phyloP scores from a whole-genome alignment of 2,888 invertebrate genomes.

The Folsomia candida region DNA sequence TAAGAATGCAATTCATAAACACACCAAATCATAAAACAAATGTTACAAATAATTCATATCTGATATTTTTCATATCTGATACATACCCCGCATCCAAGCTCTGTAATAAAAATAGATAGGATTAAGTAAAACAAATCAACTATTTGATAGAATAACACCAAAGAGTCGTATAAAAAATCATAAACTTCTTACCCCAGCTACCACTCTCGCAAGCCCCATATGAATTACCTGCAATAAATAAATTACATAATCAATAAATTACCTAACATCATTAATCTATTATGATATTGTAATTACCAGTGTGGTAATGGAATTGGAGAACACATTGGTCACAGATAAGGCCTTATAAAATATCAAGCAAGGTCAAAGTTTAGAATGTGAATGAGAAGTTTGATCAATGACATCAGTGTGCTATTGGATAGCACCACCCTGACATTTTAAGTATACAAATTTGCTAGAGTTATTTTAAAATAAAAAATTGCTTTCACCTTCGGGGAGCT shows the following conservation, averaged over 20 bases:
- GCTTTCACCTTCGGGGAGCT: conserved; percentile 33
- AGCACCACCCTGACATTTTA: too few relatives aligned
- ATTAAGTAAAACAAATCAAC: too few relatives aligned
- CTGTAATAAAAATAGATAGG: conserved; percentile 14
- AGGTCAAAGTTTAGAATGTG: too few relatives aligned
- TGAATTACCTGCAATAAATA: conserved; percentile 21
- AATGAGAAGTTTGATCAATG: too few relatives aligned
- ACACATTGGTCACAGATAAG: conserved; percentile 40
- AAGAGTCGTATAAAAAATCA: background rate
- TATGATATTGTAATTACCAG: background rate
- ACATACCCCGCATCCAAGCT: conserved; percentile 52
- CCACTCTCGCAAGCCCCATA: conserved; percentile 32
- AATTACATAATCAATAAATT: background rate
- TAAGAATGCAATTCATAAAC: too few relatives aligned
- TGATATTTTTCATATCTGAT: background rate
- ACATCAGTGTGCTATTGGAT: too few relatives aligned
- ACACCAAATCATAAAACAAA: background rate
- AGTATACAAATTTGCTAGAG: too few relatives aligned
- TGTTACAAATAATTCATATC: background rate
- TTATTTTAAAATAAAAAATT: too few relatives aligned
- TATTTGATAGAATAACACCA: background rate
- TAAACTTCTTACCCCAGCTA: conserved; percentile 19
- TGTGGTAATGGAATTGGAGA: conserved; percentile 38
- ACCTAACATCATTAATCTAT: background rate
- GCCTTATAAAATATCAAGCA: too few relatives aligned